Evolutionary conservation across 2,113 vertebrate genomes (phyloP).

Genomic region (Colinus virginianus): DNA sequence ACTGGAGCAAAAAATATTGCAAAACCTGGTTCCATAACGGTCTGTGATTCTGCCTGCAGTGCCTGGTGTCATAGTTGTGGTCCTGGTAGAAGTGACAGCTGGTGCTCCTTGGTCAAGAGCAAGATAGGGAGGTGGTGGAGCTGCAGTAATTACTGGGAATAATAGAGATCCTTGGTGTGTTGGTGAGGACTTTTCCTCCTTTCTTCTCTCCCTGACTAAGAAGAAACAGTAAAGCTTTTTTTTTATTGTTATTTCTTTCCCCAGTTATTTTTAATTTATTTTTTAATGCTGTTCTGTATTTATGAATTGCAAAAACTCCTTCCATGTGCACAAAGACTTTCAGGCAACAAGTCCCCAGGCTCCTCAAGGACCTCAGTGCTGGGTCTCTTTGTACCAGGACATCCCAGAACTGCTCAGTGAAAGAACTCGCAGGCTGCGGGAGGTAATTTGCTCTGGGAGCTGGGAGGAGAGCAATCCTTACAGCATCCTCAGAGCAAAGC

Average conservation of each 20-base stretch:
- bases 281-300: background rate
- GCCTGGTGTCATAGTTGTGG: constrained; percentile 39
- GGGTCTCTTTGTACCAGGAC: background rate
- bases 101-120: background rate
- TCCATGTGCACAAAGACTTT: background rate
- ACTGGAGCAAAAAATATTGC: constrained; percentile 31
- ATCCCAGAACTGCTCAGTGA: background rate
- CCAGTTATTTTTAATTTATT: background rate
- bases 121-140: background rate
- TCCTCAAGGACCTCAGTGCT: background rate
- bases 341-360: accelerated
- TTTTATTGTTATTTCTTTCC: background rate
- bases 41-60: background rate
- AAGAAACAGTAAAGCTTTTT: background rate
- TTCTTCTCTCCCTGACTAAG: background rate
- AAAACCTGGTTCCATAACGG: constrained; percentile 5
- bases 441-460: background rate
- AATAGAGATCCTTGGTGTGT: background rate
- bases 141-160: background rate
- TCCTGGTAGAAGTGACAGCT: constrained; percentile 1
- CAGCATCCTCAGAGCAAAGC: constrained; percentile 5
- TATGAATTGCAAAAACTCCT: background rate
- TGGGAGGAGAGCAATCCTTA: background rate
- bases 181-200: background rate
- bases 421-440: background rate